Evolutionary conservation across 2,113 vertebrate genomes (phyloP), one percentile per base, ranked within the genome.

Genomic region (Tenebrosternarchus preto): DNA sequence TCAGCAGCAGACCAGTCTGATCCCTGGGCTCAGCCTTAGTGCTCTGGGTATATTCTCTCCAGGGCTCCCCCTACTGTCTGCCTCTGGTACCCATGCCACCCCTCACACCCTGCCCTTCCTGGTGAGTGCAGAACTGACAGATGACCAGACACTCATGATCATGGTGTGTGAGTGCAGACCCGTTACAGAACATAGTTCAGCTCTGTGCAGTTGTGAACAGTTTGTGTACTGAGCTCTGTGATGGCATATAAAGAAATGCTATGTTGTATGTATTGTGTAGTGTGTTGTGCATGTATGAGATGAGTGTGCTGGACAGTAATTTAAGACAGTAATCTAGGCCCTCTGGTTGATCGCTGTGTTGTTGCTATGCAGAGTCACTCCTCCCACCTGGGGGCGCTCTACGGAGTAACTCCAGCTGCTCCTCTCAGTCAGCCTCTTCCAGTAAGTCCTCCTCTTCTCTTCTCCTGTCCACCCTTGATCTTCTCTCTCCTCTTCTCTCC

Each of bases 31-130:
- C 89, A 97, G 96, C 91, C 94, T 98, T 85, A 98, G 91, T 1
- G 93, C 96, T 76, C 88, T 98, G 88, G 97, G 97, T 87, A 96
- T 98, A 92, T 98, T 98, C 92, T 97, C 97, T 6, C 94, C 95
- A 0, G 95, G 95, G 80, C 84, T 97, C 80, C 94, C 96, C 27
- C 89, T 96, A 89, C 88, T 96, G 0, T 90, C 95, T 53, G 86
- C 91, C 56, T 88, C 93, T 0, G 94, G 95, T 83, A 88, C 94
- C 73, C 93, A 93, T n/a, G 93, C 95, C 55, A 89, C 91, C 16
- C 85, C 90, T 55, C 74, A 84, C 36, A 88, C 93, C 2, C 92
- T 92, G 0, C 94, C 95, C 0, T 96, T 96, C 84, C 68, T 76
- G 8, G 73, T 84, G 59, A 57, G 56, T 71, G 16, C 55, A 46